Evolutionary conservation across 2,113 vertebrate species (phyloP), one percentile per base, ranked within the genome.

Genomic region (Solea solea): DNA sequence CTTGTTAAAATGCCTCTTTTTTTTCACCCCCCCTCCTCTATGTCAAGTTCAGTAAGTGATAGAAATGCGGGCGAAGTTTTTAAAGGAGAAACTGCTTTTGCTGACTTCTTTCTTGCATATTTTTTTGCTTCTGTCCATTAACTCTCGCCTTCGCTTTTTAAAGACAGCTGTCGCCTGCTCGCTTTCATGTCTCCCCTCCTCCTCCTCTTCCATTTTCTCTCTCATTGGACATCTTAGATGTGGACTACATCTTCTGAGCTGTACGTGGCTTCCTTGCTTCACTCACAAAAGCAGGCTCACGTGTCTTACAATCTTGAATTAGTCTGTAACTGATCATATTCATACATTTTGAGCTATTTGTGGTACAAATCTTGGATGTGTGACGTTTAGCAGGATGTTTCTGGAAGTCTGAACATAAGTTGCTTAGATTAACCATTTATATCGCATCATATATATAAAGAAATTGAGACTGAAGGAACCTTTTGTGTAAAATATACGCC

Each of bases 171-270:
- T 34, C 2, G 7, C 21, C 34, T n/a, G 27, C 60, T 11, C 7
- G 7, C 68, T 76, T 42, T 50, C 12, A 4, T 4, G 4, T 48
- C 48, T 12, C 44, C 46, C 41, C 1, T 54, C 44, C 27, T 1
- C 15, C 45, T 51, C 9, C 9, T 28, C 21, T 27, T 44, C 25
- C 10, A 5, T 59, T 14, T 21, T 28, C 48, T n/a, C 25, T 66
- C 53, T 74, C 70, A 14, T 49, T 51, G 46, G 60, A 56, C 76
- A n/a, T n/a, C n/a, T n/a, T n/a, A n/a, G n/a, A n/a, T n/a, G n/a
- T 51, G 46, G 60, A 56, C 76, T 27, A 6, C 34, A 4, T 34
- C 25, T 8, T 54, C 28, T 25, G 25, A 28, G 52, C 21, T 53
- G 14, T 3, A 9, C 10, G 12, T 41, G 28, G 62, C 63, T 67